Base-by-base conservation (phyloP, 2,113 vertebrate species). In the Xyrauchen texanus region DNA sequence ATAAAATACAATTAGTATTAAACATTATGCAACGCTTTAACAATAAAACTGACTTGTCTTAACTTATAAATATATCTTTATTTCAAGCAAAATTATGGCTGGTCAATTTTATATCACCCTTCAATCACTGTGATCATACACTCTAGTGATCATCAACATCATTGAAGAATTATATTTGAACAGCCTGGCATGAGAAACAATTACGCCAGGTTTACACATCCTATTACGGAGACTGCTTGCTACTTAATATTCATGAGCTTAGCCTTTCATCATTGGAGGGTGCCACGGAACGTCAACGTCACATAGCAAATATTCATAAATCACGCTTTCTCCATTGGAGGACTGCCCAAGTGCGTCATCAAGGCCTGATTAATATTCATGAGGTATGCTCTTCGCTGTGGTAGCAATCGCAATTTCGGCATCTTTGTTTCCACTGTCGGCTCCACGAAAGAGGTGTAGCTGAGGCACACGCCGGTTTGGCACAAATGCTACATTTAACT, bases 391-490 rank as follows among this genome's bases (percentile, higher is more conserved):
- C 62, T 65, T 76, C 6, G 47, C 46, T 44, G 13, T 76, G 65
- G 73, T 76, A 53, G 49, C 13, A 7, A 7, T 2, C 8, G 16
- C 53, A 45, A 62, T 11, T 65, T 34, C 61, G 71, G 81, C 84
- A 83, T 81, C 84, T 83, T 81, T 85, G 84, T 85, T 85, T 81
- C 68, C 45, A 73, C 67, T 53, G 70, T 78, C 62, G 44, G 77
- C 67, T 70, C 42, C 52, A 42, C 74, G 78, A 73, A 67, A 61
- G 51, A 79, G 70, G 76, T 76, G 82, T 76, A 46, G 13, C 77
- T 81, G 70, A 70, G 77, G 61, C 65, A 68, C 67, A 60, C 58
- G 78, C 75, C 81, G 78, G 81, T 80, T 76, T 34, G 58, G 68
- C 58, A 70, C 52, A 75, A 45, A 66, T 11, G 45, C 69, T 61